Conservation (phyloP, 1,140 invertebrate genomes). For the Melitaea cinxia region DNA sequence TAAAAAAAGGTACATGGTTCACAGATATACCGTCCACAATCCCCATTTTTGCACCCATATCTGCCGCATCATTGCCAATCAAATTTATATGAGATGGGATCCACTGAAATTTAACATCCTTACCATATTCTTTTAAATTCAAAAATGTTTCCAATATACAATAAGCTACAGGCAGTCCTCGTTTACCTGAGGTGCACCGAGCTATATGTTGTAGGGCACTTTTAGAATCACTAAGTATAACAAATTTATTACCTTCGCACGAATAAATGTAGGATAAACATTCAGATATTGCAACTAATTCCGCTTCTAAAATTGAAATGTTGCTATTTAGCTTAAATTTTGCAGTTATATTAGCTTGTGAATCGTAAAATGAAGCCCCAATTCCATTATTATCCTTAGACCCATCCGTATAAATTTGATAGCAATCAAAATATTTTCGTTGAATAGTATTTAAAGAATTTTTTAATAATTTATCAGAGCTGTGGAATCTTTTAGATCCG, state of each 20-base stretch:
- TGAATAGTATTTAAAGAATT: neutral
- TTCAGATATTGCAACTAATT: conserved; percentile 3
- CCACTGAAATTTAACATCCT: no score
- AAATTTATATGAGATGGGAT: no score
- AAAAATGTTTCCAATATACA: conserved; percentile 5
- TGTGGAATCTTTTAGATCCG: neutral
- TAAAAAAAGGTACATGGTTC: no score
- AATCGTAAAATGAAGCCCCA: conserved; percentile 1
- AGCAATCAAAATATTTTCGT: conserved; percentile 1
- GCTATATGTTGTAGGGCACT: no score
- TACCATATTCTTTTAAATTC: neutral
- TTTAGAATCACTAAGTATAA: neutral
- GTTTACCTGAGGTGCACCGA: conserved; percentile 3
- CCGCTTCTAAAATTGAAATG: neutral
- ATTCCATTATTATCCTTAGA: conserved; percentile 5
- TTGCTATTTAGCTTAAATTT: conserved; percentile 6
- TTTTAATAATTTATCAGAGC: conserved; percentile 5
- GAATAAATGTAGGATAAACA: conserved; percentile 3
- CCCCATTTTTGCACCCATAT: no score
- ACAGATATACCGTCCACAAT: no score
- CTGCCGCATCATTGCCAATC: no score
- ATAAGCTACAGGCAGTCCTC: conserved; percentile 2
- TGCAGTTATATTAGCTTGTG: neutral
- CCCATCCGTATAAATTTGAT: conserved; percentile 5
- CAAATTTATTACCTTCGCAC: conserved; percentile 3